Evolutionary conservation across 2,888 invertebrate genomes (phyloP).

Genomic region (Rhabditophanes sp.): DNA sequence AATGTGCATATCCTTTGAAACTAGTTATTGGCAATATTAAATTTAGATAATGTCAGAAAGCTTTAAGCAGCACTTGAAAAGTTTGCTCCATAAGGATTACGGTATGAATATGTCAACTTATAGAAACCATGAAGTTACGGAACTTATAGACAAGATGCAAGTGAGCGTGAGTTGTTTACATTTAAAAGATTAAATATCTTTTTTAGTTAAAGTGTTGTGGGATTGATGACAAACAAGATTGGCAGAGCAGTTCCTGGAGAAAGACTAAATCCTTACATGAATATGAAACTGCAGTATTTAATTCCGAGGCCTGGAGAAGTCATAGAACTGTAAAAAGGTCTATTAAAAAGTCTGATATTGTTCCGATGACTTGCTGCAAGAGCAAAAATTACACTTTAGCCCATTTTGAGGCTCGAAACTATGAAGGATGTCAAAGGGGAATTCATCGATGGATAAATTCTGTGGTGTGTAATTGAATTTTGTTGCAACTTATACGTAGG

Average conservation of each 20-base stretch:
- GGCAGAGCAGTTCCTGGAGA: constrained; percentile 7
- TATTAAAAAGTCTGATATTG: no score
- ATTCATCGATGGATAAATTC: no score
- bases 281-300: background rate
- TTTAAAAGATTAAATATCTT: background rate
- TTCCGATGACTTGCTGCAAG: constrained; percentile 27
- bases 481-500: no score
- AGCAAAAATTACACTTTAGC: constrained; percentile 21
- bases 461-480: no score
- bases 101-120: constrained; percentile 17
- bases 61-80: constrained; percentile 7
- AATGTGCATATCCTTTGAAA: no score
- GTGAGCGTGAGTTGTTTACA: constrained; percentile 18
- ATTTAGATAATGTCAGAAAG: constrained; percentile 1
- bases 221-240: constrained; percentile 6
- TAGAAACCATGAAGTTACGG: constrained; percentile 17
- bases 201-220: constrained; percentile 8
- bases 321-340: no score
- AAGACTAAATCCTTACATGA: constrained; percentile 3
- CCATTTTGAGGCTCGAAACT: no score
- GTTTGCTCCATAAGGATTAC: constrained; percentile 22
- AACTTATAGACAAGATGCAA: constrained; percentile 28
- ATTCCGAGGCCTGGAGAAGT: no score
- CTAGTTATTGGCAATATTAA: background rate
- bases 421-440: no score